Base-by-base conservation (phyloP, 2,113 vertebrate genomes). In the Labeo catla region DNA sequence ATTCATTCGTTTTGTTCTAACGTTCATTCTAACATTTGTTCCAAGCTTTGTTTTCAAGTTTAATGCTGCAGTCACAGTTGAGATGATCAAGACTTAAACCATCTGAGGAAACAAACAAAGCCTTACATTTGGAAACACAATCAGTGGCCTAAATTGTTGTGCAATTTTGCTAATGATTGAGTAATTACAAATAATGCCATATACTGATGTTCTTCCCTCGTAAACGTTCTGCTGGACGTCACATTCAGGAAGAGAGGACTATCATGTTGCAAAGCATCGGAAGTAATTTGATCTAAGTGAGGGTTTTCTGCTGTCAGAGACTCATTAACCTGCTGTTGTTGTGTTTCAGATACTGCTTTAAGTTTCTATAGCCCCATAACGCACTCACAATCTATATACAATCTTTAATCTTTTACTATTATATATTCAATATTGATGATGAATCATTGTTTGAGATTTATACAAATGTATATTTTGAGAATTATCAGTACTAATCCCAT, bases 201-300 rank as follows among this genome's bases (percentile, higher is more conserved):
- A 28, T 15, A 28, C 73, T 52, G 28, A 28, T 28, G 28, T 28
- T 28, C 28, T 28, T 28, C 28, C 28, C 28, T 28, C 28, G 28
- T 28, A 28, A 28, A 28, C 28, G 1, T 28, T 28, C 28, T 28
- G 28, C 19, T 2, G 21, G 10, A 47, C 43, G 70, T 21, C 68
- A 50, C 45, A 12, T 16, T 76, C 74, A 52, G 49, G 23, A 52
- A 52, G 74, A 76, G 4, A 6, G 19, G 49, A 11, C 73, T 28
- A 28, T 76, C 73, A 2, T 76, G n/a, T 76, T 76, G n/a, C 47
- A 9, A 34, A 52, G 47, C n/a, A 76, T 76, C 49, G 52, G 74
- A 76, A 76, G 74, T 76, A 34, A 76, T 76, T 76, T 28, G 74
- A 76, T 76, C 74, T 50, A 16, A 34, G 6, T 16, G 74, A 52